Evolutionary conservation across 2,888 invertebrate genomes (phyloP).

Genomic region (Enchytraeus crypticus): DNA sequence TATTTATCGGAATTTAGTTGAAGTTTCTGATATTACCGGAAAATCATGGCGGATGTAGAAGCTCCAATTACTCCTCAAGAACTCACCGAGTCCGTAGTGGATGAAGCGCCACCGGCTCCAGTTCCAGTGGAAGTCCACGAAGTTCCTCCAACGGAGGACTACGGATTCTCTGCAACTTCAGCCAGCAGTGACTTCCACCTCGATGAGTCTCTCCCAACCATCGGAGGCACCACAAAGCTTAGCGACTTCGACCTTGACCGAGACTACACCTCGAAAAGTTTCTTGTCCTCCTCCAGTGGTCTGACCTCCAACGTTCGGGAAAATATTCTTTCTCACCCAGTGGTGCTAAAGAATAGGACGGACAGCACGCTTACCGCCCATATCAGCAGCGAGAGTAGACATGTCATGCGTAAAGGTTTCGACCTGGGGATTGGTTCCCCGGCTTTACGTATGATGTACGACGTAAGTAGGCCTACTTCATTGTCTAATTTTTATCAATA

Average conservation of each 20-base stretch:
- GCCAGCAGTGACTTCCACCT: no score
- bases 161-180: not conserved
- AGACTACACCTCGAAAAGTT: not conserved
- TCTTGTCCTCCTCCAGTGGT: not conserved
- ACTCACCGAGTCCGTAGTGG: not conserved
- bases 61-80: not conserved
- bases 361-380: slow-evolving; percentile 18
- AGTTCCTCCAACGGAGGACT: not conserved
- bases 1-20: no score
- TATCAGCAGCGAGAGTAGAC: slow-evolving; percentile 37
- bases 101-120: not conserved
- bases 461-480: slow-evolving; percentile 32
- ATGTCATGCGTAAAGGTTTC: slow-evolving; percentile 38
- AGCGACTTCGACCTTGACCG: slow-evolving; percentile 3
- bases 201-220: not conserved
- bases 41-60: not conserved
- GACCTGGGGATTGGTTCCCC: slow-evolving; percentile 37
- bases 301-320: slow-evolving; percentile 7
- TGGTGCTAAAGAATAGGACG: slow-evolving; percentile 14
- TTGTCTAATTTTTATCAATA: not conserved
- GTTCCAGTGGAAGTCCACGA: no score
- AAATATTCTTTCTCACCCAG: slow-evolving; percentile 13
- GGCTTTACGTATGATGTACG: slow-evolving; percentile 38
- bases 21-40: no score
- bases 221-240: not conserved